Base-by-base conservation (phyloP, 1,140 invertebrate genomes). In the Calephelis virginiensis region DNA sequence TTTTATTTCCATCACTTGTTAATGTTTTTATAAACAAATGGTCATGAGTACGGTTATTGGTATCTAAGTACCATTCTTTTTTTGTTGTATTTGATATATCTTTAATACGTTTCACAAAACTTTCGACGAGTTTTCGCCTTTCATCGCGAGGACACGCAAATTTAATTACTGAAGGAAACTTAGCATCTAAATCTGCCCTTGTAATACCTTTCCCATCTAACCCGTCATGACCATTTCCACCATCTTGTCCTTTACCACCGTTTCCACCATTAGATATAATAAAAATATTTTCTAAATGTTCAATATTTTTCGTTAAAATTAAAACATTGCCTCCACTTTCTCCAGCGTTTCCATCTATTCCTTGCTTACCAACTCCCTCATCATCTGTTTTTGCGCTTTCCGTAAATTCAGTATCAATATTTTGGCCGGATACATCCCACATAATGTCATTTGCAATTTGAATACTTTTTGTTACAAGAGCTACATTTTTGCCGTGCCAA, bases 401-500 rank as follows among this genome's bases (percentile, higher is more conserved):
- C 8, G n/a, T 28, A 14, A 59, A 66, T 37, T 59, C 37, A 13
- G 46, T 53, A 28, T 60, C 43, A 37, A n/a, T 37, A 40, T 59
- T 40, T 60, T 66, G 28, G 10, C 64, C 64, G 48, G 48, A 56
- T 38, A 66, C 56, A 66, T 66, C 53, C 64, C 64, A 66, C 2
- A 56, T 17, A n/a, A 66, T 56, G 8, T 60, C 47, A 38, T 46
- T 17, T n/a, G 11, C 45, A 11, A 66, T 43, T 45, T 60, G 9
- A 12, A 66, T 47, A 11, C 9, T 12, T 66, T 56, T 66, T n/a
- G 64, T 45, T 47, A 28, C n/a, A 66, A 66, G 38, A 6, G 14
- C 50, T 43, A 66, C 38, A 48, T 66, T 66, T 61, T 66, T 66
- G 17, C 64, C 64, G 17, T 66, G 64, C 64, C 64, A 66, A 47